Percentiles rank a stretch among this genome's conserved stretches.
phyloP scores from a whole-genome alignment of 1,140 invertebrate species.

The Apis dorsata region DNA sequence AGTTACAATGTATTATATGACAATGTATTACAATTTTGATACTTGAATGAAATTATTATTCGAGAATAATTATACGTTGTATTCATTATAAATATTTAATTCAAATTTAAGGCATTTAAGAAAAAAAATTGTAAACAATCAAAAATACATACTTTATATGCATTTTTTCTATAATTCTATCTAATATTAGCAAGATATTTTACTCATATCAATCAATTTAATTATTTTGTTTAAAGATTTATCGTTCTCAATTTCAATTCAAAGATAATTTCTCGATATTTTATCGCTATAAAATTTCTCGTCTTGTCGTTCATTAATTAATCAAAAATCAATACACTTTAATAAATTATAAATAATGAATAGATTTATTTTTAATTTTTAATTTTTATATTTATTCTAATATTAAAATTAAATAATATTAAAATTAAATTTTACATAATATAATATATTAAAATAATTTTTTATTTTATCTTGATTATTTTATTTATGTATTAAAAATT shows the following conservation, averaged over 20 bases:
- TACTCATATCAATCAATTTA: not conserved
- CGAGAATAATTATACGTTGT: too few relatives aligned
- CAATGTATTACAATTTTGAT: too few relatives aligned
- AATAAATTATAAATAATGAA: constrained; percentile 8
- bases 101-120: too few relatives aligned
- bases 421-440: too few relatives aligned
- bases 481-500: not conserved
- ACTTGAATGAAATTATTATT: too few relatives aligned
- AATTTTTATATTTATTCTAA: not conserved
- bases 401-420: not conserved
- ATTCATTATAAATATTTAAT: too few relatives aligned
- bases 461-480: not conserved
- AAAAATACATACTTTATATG: too few relatives aligned
- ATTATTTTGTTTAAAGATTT: not conserved
- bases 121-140: too few relatives aligned
- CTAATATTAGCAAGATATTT: too few relatives aligned
- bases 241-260: not conserved
- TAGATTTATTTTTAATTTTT: not conserved
- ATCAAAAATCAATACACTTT: not conserved
- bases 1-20: too few relatives aligned
- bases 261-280: not conserved
- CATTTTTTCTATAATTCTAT: too few relatives aligned
- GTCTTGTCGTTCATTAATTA: not conserved
- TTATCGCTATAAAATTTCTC: not conserved
- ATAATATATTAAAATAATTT: not conserved